Conservation (phyloP, 1,140 invertebrate genomes). For the Ylistrum balloti region DNA sequence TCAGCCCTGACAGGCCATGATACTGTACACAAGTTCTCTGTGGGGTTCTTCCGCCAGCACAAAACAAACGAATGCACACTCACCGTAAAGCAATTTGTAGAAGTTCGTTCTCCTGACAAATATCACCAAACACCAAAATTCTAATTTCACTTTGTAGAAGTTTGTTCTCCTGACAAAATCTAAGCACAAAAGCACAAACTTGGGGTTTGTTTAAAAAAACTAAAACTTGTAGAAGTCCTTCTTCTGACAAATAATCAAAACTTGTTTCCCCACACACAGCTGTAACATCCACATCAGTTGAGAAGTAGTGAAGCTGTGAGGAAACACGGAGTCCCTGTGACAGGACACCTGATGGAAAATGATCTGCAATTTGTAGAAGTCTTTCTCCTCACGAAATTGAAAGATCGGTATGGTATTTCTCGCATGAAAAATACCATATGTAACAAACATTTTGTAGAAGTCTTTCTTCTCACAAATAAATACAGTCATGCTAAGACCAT, state of each 20-base stretch:
- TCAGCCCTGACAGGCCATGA: not conserved
- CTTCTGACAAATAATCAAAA: not conserved
- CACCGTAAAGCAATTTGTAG: constrained; percentile 39
- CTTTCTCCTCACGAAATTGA: constrained; percentile 25
- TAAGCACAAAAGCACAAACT: constrained; percentile 4
- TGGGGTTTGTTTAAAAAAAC: not conserved
- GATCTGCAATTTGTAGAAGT: not conserved
- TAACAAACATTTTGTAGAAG: constrained; percentile 8
- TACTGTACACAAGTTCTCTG: constrained; percentile 19
- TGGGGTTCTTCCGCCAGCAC: constrained; percentile 36
- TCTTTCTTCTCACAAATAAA: constrained; percentile 16
- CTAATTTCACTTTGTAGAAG: not conserved
- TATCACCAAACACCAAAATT: not conserved
- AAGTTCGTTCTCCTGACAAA: constrained; percentile 31
- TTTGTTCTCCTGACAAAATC: constrained; percentile 38
- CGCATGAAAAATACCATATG: not conserved
- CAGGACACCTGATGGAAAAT: not conserved
- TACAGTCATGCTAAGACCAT: not conserved
- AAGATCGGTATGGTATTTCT: not conserved
- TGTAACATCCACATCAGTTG: not conserved
- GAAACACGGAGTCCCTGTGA: not conserved
- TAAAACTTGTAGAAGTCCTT: constrained; percentile 6
- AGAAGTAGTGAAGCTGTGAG: not conserved
- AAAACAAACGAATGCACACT: not conserved
- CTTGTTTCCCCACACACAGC: not conserved